Evolutionary conservation across 2,113 vertebrate species (phyloP).

Genomic region (Neomonachus schauinslandi): DNA sequence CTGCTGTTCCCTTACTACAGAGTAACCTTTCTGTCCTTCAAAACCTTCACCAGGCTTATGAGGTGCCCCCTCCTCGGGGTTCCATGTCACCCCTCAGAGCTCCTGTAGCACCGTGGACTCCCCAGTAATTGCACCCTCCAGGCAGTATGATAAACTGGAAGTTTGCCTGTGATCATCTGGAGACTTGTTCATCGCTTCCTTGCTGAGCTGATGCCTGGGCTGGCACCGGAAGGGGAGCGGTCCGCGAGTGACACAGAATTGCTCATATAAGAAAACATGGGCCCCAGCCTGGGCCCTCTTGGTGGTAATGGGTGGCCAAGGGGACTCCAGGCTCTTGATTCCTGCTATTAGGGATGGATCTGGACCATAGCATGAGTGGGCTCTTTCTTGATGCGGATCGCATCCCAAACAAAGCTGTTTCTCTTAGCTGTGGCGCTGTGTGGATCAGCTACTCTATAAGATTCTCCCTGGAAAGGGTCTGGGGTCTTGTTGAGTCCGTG

Average conservation of each 20-base stretch:
- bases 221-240: background rate
- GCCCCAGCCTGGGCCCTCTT: no score
- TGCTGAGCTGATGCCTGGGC: background rate
- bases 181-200: no score
- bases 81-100: background rate
- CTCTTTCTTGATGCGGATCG: background rate
- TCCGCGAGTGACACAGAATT: background rate
- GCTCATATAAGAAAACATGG: background rate
- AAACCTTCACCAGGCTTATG: background rate
- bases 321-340: background rate
- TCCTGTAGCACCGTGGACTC: background rate
- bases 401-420: background rate
- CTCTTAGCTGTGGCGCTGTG: background rate
- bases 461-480: background rate
- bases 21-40: background rate
- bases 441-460: no score
- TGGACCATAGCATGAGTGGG: no score
- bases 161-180: background rate
- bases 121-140: accelerated
- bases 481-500: background rate
- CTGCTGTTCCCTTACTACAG: background rate
- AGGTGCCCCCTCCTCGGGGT: background rate
- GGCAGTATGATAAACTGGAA: accelerated
- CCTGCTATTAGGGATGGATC: background rate
- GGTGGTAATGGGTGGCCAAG: background rate